These are phyloP conservation scores for Dasypus novemcinctus DNA, from an alignment of 2,113 vertebrate genomes.

Conservation along the genomic window DNA sequence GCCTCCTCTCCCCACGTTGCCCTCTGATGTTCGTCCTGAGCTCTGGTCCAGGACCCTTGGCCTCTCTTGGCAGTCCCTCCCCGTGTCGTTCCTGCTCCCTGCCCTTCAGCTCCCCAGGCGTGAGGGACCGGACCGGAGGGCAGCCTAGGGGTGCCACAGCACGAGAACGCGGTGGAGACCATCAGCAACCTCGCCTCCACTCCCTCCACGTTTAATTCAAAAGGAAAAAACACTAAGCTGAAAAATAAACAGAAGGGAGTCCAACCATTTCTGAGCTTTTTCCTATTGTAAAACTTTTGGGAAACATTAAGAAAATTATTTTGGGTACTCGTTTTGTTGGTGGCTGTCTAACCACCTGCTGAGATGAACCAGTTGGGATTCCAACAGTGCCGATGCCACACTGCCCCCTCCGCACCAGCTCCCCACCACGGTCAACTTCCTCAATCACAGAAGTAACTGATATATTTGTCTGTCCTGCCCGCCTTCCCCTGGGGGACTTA, in stretches of 20 bases:
- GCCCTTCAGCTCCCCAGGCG: not conserved
- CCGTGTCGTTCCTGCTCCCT: too few relatives aligned
- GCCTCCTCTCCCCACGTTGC: not conserved
- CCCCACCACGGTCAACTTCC: not conserved
- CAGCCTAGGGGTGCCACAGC: too few relatives aligned
- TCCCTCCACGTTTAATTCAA: not conserved
- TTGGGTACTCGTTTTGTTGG: not conserved
- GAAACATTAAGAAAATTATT: not conserved
- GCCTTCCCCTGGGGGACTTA: not conserved
- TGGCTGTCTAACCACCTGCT: not conserved
- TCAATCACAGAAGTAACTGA: not conserved
- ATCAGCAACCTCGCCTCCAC: too few relatives aligned
- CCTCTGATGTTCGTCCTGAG: not conserved
- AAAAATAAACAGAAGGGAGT: not conserved
- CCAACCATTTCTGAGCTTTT: not conserved
- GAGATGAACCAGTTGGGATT: not conserved
- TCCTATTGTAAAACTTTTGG: not conserved
- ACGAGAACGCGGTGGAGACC: not conserved
- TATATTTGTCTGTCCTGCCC: not conserved
- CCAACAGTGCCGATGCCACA: not conserved
- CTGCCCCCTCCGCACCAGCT: not conserved
- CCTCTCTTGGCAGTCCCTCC: not conserved
- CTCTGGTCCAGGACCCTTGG: not conserved
- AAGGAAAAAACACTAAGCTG: not conserved
- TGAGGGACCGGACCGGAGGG: not conserved